phyloP scores from a whole-genome alignment of 2,797 vertebrate species.

The Sebastes umbrosus region DNA sequence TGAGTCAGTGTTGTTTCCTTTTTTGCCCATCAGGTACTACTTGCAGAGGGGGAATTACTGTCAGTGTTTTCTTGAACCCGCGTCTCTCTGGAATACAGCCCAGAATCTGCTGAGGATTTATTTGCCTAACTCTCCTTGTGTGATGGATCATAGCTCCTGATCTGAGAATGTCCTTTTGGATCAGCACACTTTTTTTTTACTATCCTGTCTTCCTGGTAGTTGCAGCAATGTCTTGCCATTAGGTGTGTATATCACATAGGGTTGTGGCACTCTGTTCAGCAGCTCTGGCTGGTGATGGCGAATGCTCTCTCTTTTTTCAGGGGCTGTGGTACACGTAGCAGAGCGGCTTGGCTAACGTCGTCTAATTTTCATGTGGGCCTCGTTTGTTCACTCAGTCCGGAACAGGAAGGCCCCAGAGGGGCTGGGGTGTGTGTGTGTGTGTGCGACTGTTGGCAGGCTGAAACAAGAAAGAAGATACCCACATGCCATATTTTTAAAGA shows the following conservation, averaged over 20 bases:
- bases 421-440: slow-evolving; percentile 33
- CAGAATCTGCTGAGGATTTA: slow-evolving; percentile 76
- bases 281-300: slow-evolving; percentile 45
- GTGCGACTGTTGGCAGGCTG: slow-evolving; percentile 57
- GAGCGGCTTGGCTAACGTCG: slow-evolving; percentile 63
- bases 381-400: slow-evolving; percentile 77
- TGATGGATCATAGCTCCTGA: slow-evolving; percentile 75
- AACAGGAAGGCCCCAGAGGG: slow-evolving; percentile 81
- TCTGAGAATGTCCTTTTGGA: slow-evolving; percentile 72
- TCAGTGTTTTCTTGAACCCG: slow-evolving; percentile 65
- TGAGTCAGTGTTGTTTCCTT: slow-evolving; percentile 76
- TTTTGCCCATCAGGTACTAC: slow-evolving; percentile 78
- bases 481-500: slow-evolving; percentile 49
- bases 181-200: slow-evolving; percentile 27
- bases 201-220: slow-evolving; percentile 32
- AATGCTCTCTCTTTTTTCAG: slow-evolving; percentile 52
- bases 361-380: slow-evolving; percentile 80
- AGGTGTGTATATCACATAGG: slow-evolving; percentile 16
- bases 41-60: slow-evolving; percentile 59
- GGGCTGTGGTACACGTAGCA: slow-evolving; percentile 62
- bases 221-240: slow-evolving; percentile 52
- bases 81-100: slow-evolving; percentile 70
- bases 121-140: slow-evolving; percentile 66
- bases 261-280: slow-evolving; percentile 34
- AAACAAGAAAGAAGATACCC: slow-evolving; percentile 71